Base-by-base conservation (phyloP, 1,140 invertebrate species). In the Trichoplusia ni region DNA sequence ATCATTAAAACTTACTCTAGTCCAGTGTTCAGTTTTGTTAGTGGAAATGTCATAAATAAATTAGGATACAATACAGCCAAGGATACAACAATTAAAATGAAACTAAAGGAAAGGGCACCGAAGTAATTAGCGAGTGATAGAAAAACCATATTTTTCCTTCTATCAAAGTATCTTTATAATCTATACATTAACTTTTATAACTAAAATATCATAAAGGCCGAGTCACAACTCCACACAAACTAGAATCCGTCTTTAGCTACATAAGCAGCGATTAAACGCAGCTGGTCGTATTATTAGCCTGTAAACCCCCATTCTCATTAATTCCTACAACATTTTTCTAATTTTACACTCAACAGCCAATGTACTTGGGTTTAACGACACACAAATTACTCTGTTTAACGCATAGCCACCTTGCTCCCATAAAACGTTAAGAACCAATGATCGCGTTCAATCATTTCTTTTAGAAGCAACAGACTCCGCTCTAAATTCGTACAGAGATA, bases 361-460 rank as follows among this genome's bases (percentile, higher is more conserved):
- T 40, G 51, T 35, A 25, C 51, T 38, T 21, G 35, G n/a, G 35
- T 54, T 54, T 54, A 54, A 54, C 33, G 33, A 54, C 21, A 13
- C 21, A 54, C 51, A 54, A 54, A 54, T 40, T 40, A 54, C 51
- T 23, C 21, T 14, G 7, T 21, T 25, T 38, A 38, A 38, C 51
- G 21, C 23, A 8, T 9, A 16, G n/a, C n/a, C 25, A 47, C n/a
- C 11, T 11, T 47, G 44, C 25, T 27, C n/a, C 35, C 21, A 38
- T 54, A 54, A 54, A 54, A 54, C 13, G 18, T 40, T 14, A 40
- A 47, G 23, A 2, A 47, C 11, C 31, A 4, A 13, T 23, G 33
- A 53, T 23, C 8, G 33, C 21, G 21, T 35, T 54, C 13, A 54
- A 27, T 40, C 21, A 25, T 23, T 54, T 38, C 51, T 54, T 54